Percentiles rank a stretch among this genome's conserved stretches.
phyloP scores from a whole-genome alignment of 2,113 vertebrate species.

The Callorhinus ursinus region DNA sequence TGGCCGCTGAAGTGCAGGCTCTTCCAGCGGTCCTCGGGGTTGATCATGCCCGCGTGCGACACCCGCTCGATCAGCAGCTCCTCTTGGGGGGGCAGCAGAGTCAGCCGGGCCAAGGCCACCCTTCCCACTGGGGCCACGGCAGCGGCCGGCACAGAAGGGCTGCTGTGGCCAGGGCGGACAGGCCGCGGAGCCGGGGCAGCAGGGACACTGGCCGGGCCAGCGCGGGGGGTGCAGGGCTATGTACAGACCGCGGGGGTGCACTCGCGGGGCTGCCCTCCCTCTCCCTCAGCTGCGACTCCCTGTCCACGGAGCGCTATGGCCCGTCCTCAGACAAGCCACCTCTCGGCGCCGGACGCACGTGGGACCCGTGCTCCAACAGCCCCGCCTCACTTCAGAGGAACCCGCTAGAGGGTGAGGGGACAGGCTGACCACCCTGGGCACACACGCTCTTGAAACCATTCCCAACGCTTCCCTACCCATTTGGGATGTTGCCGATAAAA shows the following conservation, averaged over 20 bases:
- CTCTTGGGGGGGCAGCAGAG: constrained; percentile 73
- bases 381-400: background rate
- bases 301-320: no score
- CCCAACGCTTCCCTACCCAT: rapidly evolving
- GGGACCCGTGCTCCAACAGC: rapidly evolving
- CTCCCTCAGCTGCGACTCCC: background rate
- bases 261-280: background rate
- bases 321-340: rapidly evolving
- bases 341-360: rapidly evolving
- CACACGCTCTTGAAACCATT: rapidly evolving
- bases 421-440: background rate
- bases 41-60: constrained; percentile 92
- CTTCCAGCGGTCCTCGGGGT: constrained; percentile 93
- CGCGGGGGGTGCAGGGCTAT: rapidly evolving
- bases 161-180: no score
- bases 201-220: background rate
- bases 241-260: background rate
- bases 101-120: background rate
- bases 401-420: background rate
- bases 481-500: rapidly evolving
- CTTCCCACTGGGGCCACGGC: background rate
- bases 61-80: constrained; percentile 92
- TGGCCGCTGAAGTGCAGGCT: constrained; percentile 88
- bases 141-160: background rate
- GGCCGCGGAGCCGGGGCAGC: background rate